phyloP scores from a whole-genome alignment of 2,113 vertebrate genomes.

The Phrynosoma blainvillii region DNA sequence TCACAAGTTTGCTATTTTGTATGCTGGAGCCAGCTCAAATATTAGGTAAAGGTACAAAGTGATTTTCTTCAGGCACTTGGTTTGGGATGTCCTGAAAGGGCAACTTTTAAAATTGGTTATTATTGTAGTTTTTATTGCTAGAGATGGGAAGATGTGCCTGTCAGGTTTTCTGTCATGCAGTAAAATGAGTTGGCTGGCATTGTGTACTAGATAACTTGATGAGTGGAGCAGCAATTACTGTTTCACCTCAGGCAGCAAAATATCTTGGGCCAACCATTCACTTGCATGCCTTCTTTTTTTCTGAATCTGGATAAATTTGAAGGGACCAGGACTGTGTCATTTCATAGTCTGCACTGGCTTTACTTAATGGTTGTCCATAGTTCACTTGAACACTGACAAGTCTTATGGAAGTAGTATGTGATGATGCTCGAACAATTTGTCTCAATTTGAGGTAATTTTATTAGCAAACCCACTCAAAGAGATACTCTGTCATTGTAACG shows the following conservation, averaged over 20 bases:
- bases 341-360: conserved; percentile 48
- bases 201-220: too few relatives aligned
- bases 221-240: too few relatives aligned
- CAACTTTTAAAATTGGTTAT: background rate
- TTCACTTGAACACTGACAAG: conserved; percentile 59
- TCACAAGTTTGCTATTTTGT: background rate
- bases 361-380: conserved; percentile 55
- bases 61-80: too few relatives aligned
- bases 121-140: background rate
- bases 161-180: too few relatives aligned
- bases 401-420: conserved; percentile 40
- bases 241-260: too few relatives aligned
- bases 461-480: conserved; percentile 42
- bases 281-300: conserved; percentile 42
- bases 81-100: background rate
- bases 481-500: conserved; percentile 52
- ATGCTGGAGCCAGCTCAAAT: too few relatives aligned
- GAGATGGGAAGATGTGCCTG: too few relatives aligned
- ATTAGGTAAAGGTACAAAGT: too few relatives aligned
- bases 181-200: too few relatives aligned
- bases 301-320: conserved; percentile 47
- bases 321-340: conserved; percentile 11
- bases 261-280: conserved; percentile 17
- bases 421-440: conserved; percentile 38
- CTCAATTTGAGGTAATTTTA: conserved; percentile 38